Evolutionary conservation across 2,797 vertebrate genomes (phyloP), one percentile per base, ranked within the genome.

Genomic region (Tadarida brasiliensis): DNA sequence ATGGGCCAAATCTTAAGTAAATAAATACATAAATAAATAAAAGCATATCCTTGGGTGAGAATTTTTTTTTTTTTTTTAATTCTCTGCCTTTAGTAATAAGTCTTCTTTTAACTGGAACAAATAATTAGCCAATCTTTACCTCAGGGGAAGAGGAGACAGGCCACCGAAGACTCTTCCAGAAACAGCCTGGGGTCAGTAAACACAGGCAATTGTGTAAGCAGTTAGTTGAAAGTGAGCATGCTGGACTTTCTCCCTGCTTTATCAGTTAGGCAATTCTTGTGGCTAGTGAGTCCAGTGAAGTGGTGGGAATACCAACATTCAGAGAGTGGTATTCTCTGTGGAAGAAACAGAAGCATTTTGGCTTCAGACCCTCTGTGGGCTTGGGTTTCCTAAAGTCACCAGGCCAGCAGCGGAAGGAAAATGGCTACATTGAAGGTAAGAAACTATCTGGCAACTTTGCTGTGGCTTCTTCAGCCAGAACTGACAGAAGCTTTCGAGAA

Each of bases 391-490:
- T 49, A 19, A 95, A 95, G 49, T 71, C 44, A n/a, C 44, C 78
- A 83, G 17, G 1, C 47, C 33, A 78, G 12, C 35, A 83, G 22
- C 67, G 95, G 91, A 39, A 96, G 84, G 14, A 97, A 68, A 86
- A 98, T 98, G 98, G 86, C 91, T 0, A 96, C 97, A 65, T 87
- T 99, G 84, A 98, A 98, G 98, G 98, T 99, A 98, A 98, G 98
- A 87, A 88, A 83, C 67, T 51, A 4, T 51, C 61, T 49, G 11
- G 20, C 39, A 73, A 77, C 30, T 92, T 87, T 67, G 19, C n/a
- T 51, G 26, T 84, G 54, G 44, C 33, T 90, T 68, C 88, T 86
- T 95, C 24, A 47, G n/a, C 26, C 35, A 92, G 51, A 92, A 82
- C 33, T 56, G 47, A 5, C 4, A 11, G 70, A 51, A 39, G 33